These are phyloP conservation scores for Distichodus sexfasciatus DNA, from an alignment of 2,797 vertebrate species.

Conservation along the genomic window DNA sequence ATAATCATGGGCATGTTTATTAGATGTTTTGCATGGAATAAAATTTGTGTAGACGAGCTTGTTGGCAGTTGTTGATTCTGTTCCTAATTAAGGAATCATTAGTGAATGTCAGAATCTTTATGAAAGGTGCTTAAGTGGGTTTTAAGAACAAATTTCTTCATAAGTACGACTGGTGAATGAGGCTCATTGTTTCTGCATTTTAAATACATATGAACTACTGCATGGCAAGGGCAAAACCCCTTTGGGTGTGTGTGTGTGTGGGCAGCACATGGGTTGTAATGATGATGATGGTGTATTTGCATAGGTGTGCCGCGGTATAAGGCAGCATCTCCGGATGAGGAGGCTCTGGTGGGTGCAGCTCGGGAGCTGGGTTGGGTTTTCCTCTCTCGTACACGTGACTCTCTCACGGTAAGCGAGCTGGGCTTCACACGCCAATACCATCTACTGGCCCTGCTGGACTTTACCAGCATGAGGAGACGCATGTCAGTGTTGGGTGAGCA, in stretches of 20 bases:
- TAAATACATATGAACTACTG: too few relatives aligned
- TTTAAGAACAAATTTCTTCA: too few relatives aligned
- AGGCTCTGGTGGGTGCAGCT: slow-evolving; percentile 84
- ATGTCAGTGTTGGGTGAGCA: slow-evolving; percentile 96
- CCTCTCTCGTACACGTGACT: slow-evolving; percentile 83
- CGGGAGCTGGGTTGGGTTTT: slow-evolving; percentile 87
- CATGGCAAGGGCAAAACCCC: too few relatives aligned
- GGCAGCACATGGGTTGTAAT: not conserved
- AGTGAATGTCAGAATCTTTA: too few relatives aligned
- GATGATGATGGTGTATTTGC: not conserved
- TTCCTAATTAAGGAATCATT: too few relatives aligned
- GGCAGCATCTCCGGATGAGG: slow-evolving; percentile 91
- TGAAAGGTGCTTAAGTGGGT: too few relatives aligned
- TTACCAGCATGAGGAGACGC: slow-evolving; percentile 88
- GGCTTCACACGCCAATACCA: slow-evolving; percentile 77
- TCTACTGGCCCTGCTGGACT: slow-evolving; percentile 88
- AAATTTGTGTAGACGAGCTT: too few relatives aligned
- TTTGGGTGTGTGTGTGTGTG: not conserved
- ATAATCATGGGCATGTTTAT: too few relatives aligned
- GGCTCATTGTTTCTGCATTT: too few relatives aligned
- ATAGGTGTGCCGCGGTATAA: slow-evolving; percentile 85
- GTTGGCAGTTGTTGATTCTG: too few relatives aligned
- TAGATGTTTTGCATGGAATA: too few relatives aligned
- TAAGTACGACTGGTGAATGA: too few relatives aligned
- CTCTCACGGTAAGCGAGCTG: slow-evolving; percentile 80